These are phyloP conservation scores for Ellobium chinense DNA, from an alignment of 2,888 invertebrate species.

Conservation along the genomic window DNA sequence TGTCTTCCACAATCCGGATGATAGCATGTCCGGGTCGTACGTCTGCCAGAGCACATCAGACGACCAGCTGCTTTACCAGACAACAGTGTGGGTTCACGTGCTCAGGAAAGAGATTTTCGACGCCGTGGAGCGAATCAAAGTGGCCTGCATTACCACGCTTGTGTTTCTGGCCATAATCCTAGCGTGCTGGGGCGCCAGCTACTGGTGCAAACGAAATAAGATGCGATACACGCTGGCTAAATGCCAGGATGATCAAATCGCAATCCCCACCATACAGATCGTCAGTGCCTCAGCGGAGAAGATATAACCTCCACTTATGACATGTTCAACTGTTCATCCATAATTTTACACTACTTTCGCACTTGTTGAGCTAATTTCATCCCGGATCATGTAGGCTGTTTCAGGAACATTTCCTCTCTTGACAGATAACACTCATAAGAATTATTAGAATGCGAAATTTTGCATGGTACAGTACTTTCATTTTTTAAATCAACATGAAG, in stretches of 20 bases:
- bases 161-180: background rate
- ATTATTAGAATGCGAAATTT: no score
- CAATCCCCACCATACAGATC: background rate
- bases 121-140: background rate
- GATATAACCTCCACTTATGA: no score
- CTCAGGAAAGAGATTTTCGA: background rate
- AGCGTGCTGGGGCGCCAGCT: background rate
- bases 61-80: background rate
- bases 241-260: background rate
- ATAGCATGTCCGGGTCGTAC: background rate
- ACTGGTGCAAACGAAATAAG: background rate
- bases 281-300: no score
- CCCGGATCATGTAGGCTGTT: no score
- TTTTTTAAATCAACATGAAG: no score
- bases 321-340: no score
- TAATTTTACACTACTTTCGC: no score
- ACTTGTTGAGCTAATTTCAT: no score
- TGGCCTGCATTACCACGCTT: background rate
- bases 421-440: no score
- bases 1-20: slow-evolving; percentile 22
- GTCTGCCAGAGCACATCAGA: background rate
- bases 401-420: no score
- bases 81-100: slow-evolving; percentile 21
- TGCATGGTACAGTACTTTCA: no score
- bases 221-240: background rate